phyloP scores from a whole-genome alignment of 2,888 invertebrate species.

The Drosophila neotestacea region DNA sequence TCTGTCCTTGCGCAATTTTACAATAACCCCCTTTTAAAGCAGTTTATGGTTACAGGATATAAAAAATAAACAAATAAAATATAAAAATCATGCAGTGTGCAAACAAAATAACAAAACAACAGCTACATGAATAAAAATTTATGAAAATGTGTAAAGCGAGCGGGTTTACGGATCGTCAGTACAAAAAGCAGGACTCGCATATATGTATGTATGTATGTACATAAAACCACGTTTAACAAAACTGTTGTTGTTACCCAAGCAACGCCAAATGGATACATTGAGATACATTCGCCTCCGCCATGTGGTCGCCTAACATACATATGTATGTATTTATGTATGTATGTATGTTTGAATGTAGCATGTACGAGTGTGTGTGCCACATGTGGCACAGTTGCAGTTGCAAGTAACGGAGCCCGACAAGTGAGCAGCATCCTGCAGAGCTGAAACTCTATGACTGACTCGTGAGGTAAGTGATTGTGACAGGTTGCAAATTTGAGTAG shows the following conservation, averaged over 20 bases:
- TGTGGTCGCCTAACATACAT: constrained; percentile 11
- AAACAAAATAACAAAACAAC: constrained; percentile 40
- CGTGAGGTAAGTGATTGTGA: constrained; percentile 43
- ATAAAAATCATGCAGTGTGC: constrained; percentile 56
- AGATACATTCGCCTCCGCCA: constrained; percentile 9
- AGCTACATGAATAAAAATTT: constrained; percentile 66
- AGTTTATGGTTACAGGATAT: constrained; percentile 3
- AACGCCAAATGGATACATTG: constrained; percentile 42
- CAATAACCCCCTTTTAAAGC: background rate
- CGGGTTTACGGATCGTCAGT: constrained; percentile 29
- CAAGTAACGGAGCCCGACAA: constrained; percentile 4
- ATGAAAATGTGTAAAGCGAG: constrained; percentile 62
- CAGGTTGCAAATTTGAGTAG: constrained; percentile 46
- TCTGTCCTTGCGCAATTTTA: background rate
- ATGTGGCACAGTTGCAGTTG: constrained; percentile 11
- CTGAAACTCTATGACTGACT: constrained; percentile 30
- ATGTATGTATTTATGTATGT: background rate
- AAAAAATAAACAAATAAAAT: constrained; percentile 58
- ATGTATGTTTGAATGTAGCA: background rate
- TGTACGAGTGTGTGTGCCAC: constrained; percentile 4
- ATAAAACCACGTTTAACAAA: constrained; percentile 11
- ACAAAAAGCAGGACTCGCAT: constrained; percentile 12
- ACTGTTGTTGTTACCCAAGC: constrained; percentile 44
- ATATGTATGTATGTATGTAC: background rate
- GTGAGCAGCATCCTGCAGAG: constrained; percentile 18